A percentile compares a stretch with the other conserved stretches of the same genome.
These are phyloP conservation scores for Epizoanthus fatuus DNA, from an alignment of 92 coral and sea anemone species.

Conservation along the genomic window DNA sequence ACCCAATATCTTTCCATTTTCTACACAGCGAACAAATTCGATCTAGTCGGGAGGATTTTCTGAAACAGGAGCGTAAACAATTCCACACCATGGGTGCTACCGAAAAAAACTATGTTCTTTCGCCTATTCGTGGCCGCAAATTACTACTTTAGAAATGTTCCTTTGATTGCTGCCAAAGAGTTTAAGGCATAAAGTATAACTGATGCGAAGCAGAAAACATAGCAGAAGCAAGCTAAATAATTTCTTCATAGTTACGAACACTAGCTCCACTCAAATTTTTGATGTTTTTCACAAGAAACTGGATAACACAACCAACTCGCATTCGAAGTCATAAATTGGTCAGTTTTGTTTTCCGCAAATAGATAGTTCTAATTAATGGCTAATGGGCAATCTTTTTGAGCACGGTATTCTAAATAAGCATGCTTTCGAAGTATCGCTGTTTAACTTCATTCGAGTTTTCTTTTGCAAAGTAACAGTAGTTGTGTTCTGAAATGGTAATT, in stretches of 20 bases:
- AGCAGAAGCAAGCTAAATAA: not conserved
- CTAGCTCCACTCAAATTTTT: not conserved
- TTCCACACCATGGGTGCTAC: not conserved
- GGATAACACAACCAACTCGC: not conserved
- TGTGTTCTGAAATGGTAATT: not conserved
- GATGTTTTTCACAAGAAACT: not conserved
- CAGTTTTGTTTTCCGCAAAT: not conserved
- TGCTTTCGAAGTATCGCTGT: not conserved
- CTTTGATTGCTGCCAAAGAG: not conserved
- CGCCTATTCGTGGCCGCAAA: not conserved
- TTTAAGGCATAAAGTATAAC: not conserved
- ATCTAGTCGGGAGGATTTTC: too few relatives aligned
- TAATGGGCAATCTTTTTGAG: not conserved
- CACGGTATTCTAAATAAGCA: not conserved
- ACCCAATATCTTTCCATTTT: too few relatives aligned
- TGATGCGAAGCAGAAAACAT: not conserved
- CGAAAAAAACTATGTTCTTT: not conserved
- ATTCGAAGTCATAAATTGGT: conserved; percentile 2
- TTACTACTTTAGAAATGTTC: not conserved
- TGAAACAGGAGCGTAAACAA: too few relatives aligned
- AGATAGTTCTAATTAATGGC: not conserved
- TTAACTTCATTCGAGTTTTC: not conserved
- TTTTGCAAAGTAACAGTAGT: not conserved
- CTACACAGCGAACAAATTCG: too few relatives aligned
- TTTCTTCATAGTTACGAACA: not conserved